Percentiles rank a stretch among this genome's conserved stretches.
These are phyloP conservation scores for Porites cylindrica DNA, from an alignment of 92 coral and sea anemone species.

Conservation along the genomic window DNA sequence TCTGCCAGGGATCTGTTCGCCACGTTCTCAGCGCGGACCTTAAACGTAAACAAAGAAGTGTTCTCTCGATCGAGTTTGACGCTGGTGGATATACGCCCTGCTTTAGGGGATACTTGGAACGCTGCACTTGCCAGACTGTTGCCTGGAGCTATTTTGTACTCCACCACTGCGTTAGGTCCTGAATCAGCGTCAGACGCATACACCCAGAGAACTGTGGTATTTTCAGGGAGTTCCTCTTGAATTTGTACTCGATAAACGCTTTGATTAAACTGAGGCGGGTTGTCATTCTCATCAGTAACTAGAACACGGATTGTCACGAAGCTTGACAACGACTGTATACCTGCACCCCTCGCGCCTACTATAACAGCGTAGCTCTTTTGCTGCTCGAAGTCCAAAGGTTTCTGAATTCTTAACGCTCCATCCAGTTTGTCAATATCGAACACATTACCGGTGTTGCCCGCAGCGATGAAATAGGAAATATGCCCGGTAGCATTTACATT, in stretches of 20 bases:
- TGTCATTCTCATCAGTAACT: constrained; percentile 88
- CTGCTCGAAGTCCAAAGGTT: constrained; percentile 78
- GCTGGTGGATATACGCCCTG: constrained; percentile 83
- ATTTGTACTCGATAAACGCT: constrained; percentile 66
- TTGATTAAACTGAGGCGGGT: constrained; percentile 79
- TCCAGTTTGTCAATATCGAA: constrained; percentile 78
- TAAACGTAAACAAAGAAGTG: constrained; percentile 67
- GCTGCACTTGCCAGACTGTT: constrained; percentile 48
- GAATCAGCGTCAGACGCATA: constrained; percentile 89
- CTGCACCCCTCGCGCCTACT: constrained; percentile 87
- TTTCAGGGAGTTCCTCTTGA: constrained; percentile 68
- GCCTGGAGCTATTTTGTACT: constrained; percentile 70
- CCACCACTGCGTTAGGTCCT: constrained; percentile 75
- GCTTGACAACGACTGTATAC: constrained; percentile 77
- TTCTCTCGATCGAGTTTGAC: constrained; percentile 83
- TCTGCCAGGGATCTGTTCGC: constrained; percentile 73
- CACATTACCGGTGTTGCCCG: constrained; percentile 79
- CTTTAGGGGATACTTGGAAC: constrained; percentile 67
- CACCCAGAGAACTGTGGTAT: constrained; percentile 66
- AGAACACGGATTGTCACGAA: constrained; percentile 62
- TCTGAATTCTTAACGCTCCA: constrained; percentile 72
- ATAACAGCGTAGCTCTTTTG: constrained; percentile 74
- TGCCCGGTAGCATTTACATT: constrained; percentile 92
- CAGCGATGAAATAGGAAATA: constrained; percentile 81
- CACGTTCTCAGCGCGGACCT: constrained; percentile 82